Conservation (phyloP, 1,140 invertebrate species). For the Sinella curviseta region DNA sequence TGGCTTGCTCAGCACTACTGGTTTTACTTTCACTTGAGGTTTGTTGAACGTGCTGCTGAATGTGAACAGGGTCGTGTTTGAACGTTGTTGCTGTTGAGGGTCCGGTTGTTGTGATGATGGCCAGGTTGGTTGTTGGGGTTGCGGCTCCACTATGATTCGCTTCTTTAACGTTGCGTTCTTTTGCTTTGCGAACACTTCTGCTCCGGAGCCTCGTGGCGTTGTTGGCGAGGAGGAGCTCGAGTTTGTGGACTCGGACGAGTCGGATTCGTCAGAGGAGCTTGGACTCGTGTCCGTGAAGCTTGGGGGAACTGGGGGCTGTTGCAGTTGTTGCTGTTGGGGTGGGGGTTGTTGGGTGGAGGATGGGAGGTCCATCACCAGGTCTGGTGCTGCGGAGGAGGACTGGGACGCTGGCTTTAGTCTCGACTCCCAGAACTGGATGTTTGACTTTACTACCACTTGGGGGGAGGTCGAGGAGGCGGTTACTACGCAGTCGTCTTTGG, state of each 20-base stretch:
- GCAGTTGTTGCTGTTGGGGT: slow-evolving; percentile 22
- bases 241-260: slow-evolving; percentile 50
- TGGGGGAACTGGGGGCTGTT: not conserved
- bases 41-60: slow-evolving; percentile 63
- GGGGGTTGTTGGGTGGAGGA: slow-evolving; percentile 50
- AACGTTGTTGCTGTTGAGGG: slow-evolving; percentile 32
- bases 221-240: slow-evolving; percentile 55
- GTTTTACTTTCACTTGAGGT: slow-evolving; percentile 71
- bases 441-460: not conserved
- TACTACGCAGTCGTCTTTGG: too few relatives aligned
- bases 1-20: slow-evolving; percentile 71
- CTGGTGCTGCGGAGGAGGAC: slow-evolving; percentile 67
- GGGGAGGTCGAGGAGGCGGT: not conserved
- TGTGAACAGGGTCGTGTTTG: slow-evolving; percentile 55
- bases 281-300: slow-evolving; percentile 25
- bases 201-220: slow-evolving; percentile 69
- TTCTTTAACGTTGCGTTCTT: slow-evolving; percentile 82
- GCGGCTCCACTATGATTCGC: too few relatives aligned
- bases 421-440: slow-evolving; percentile 40
- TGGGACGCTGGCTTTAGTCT: not conserved
- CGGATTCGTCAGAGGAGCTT: slow-evolving; percentile 30
- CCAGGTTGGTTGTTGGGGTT: slow-evolving; percentile 33
- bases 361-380: slow-evolving; percentile 85
- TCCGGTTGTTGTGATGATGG: slow-evolving; percentile 16
- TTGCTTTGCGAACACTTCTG: slow-evolving; percentile 72